phyloP scores from a whole-genome alignment of 2,888 invertebrate genomes.

The Chorisops tibialis region DNA sequence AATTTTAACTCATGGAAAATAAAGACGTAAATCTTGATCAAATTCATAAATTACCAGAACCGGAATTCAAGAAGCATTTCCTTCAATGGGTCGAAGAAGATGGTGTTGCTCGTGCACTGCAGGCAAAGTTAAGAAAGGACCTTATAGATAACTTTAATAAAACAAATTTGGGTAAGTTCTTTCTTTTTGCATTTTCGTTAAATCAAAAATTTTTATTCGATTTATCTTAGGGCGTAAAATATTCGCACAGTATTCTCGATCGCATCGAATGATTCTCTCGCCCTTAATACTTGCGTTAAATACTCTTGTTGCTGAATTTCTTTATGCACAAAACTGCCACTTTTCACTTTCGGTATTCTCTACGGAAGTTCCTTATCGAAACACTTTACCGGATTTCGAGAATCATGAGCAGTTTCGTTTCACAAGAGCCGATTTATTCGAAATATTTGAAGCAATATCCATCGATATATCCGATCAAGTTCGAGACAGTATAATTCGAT shows the following conservation, averaged over 20 bases:
- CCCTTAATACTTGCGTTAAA: slow-evolving; percentile 45
- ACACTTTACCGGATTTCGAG: slow-evolving; percentile 47
- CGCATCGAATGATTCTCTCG: slow-evolving; percentile 40
- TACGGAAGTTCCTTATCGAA: slow-evolving; percentile 47
- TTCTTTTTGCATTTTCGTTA: background rate
- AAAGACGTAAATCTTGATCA: slow-evolving; percentile 40
- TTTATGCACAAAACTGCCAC: slow-evolving; percentile 49
- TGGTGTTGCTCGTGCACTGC: slow-evolving; percentile 44
- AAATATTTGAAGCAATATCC: slow-evolving; percentile 42
- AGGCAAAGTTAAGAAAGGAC: slow-evolving; percentile 46
- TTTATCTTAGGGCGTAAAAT: slow-evolving; percentile 41
- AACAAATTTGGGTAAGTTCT: slow-evolving; percentile 45
- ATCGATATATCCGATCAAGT: slow-evolving; percentile 25
- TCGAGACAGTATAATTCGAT: slow-evolving; percentile 29
- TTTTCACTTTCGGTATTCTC: slow-evolving; percentile 49
- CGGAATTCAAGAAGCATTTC: slow-evolving; percentile 47
- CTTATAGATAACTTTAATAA: slow-evolving; percentile 46
- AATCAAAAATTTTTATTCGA: background rate
- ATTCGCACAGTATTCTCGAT: slow-evolving; percentile 36
- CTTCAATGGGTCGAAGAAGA: slow-evolving; percentile 48
- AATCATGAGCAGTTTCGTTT: slow-evolving; percentile 44
- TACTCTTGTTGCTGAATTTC: slow-evolving; percentile 50
- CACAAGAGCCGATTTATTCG: slow-evolving; percentile 40
- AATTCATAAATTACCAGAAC: slow-evolving; percentile 44
- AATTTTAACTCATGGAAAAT: background rate